These are phyloP conservation scores for Deroptyus accipitrinus DNA, from an alignment of 2,113 vertebrate genomes.

Conservation along the genomic window DNA sequence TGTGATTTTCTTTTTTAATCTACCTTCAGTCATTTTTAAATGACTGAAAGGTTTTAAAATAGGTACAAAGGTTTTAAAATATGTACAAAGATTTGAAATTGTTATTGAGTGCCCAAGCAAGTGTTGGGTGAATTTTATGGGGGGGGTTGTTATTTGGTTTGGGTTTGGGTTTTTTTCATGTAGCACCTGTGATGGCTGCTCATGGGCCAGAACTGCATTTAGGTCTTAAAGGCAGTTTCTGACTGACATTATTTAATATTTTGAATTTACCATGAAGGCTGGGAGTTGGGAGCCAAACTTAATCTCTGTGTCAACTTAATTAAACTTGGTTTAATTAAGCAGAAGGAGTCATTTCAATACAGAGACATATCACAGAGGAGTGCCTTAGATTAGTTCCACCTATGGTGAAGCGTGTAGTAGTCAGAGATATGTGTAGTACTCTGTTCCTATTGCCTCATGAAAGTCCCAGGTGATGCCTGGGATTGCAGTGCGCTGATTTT, in stretches of 20 bases:
- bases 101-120: background rate
- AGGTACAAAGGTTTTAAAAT: background rate
- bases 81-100: background rate
- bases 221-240: background rate
- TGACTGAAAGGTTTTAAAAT: background rate
- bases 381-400: background rate
- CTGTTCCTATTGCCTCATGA: background rate
- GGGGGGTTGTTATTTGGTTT: accelerated
- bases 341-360: background rate
- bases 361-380: background rate
- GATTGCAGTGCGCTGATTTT: background rate
- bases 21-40: background rate
- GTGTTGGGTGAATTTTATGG: background rate
- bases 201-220: background rate
- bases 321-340: background rate
- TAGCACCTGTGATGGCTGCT: background rate
- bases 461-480: background rate
- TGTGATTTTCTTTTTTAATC: background rate
- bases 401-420: background rate
- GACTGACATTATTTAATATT: background rate
- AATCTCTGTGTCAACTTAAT: background rate
- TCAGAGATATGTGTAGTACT: background rate
- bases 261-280: background rate
- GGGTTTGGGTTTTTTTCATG: background rate
- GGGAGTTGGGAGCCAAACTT: background rate